These are phyloP conservation scores for Engraulis encrasicolus DNA, from an alignment of 2,113 vertebrate species.

Conservation along the genomic window DNA sequence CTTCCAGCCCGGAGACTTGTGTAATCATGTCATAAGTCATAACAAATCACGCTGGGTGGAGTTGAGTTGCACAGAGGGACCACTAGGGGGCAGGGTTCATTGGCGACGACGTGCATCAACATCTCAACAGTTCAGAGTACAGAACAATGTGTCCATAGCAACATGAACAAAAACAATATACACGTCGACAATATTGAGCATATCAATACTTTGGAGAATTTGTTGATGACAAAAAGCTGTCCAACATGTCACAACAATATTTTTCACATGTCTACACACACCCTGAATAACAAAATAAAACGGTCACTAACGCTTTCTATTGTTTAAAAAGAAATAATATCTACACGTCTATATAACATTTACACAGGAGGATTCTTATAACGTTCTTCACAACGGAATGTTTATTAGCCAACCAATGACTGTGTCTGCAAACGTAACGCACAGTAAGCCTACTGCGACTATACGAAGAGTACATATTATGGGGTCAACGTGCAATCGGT, in stretches of 20 bases:
- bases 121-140: not conserved
- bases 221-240: not conserved
- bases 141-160: not conserved
- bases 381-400: not conserved
- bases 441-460: too few relatives aligned
- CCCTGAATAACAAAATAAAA: not conserved
- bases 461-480: too few relatives aligned
- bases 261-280: not conserved
- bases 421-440: too few relatives aligned
- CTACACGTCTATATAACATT: not conserved
- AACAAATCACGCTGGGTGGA: not conserved
- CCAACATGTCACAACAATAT: not conserved
- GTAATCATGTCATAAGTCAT: constrained; percentile 19
- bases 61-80: not conserved
- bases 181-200: not conserved
- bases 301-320: not conserved
- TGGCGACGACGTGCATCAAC: not conserved
- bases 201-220: not conserved
- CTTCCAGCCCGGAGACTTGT: not conserved
- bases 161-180: not conserved
- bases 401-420: too few relatives aligned
- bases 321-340: not conserved
- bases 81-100: constrained; percentile 7
- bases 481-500: too few relatives aligned
- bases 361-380: not conserved